phyloP scores from a whole-genome alignment of 1,140 invertebrate genomes.

The Drosophila orosa region DNA sequence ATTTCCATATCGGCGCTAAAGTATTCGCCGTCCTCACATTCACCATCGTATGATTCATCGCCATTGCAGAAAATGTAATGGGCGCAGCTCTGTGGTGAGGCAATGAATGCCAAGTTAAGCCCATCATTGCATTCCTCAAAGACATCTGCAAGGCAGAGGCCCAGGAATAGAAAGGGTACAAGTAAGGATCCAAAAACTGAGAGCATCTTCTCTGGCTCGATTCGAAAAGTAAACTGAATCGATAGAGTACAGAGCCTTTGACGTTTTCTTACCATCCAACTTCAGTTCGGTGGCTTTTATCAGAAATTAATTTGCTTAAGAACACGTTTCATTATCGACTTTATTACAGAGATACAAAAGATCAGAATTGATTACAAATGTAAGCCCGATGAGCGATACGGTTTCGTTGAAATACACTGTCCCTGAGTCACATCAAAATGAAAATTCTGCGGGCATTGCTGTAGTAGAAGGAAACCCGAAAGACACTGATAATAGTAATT shows the following conservation, averaged over 20 bases:
- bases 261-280: slow-evolving; percentile 1
- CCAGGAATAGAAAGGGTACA: neutral
- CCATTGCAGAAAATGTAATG: slow-evolving; percentile 71
- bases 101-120: slow-evolving; percentile 44
- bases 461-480: slow-evolving; percentile 51
- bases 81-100: slow-evolving; percentile 57
- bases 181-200: neutral
- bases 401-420: slow-evolving; percentile 45
- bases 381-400: slow-evolving; percentile 45
- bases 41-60: slow-evolving; percentile 73
- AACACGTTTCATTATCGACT: slow-evolving; percentile 45
- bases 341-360: slow-evolving; percentile 46
- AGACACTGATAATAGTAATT: slow-evolving; percentile 74
- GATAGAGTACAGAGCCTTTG: neutral
- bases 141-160: slow-evolving; percentile 32
- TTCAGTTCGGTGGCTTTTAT: slow-evolving; percentile 8
- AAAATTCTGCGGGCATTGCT: slow-evolving; percentile 69
- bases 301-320: slow-evolving; percentile 48
- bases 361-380: slow-evolving; percentile 34
- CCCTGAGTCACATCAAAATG: slow-evolving; percentile 42
- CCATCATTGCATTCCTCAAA: slow-evolving; percentile 57
- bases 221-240: slow-evolving; percentile 30
- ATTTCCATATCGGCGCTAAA: slow-evolving; percentile 60
- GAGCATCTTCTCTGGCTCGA: slow-evolving; percentile 29
- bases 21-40: slow-evolving; percentile 67